Conservation (phyloP, 2,888 invertebrate genomes). For the Drosophila borealis region DNA sequence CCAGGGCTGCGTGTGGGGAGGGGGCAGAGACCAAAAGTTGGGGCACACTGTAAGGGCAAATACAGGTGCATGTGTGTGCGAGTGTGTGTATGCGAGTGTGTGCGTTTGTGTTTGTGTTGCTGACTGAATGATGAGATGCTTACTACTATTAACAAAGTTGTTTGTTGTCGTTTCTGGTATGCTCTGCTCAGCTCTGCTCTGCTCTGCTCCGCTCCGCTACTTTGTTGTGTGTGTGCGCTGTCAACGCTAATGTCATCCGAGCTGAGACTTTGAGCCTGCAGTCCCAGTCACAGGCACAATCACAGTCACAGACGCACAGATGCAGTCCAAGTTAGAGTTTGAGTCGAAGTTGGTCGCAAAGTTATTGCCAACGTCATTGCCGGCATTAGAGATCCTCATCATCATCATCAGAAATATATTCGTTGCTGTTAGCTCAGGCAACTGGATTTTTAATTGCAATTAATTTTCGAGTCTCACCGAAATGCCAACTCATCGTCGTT, state of each 20-base stretch:
- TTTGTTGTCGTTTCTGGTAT: conserved; percentile 16
- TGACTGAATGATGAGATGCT: conserved; percentile 65
- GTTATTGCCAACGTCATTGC: conserved; percentile 44
- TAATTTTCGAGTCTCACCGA: conserved; percentile 45
- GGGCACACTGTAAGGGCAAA: conserved; percentile 38
- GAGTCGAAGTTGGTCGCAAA: conserved; percentile 19
- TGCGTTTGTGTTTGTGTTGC: conserved; percentile 1
- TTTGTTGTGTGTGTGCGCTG: conserved; percentile 53
- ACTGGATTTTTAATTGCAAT: conserved; percentile 66
- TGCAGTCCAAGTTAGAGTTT: conserved; percentile 28
- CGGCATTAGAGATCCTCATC: conserved; percentile 42
- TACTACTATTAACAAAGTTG: conserved; percentile 73
- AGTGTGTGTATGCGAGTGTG: conserved; percentile 1
- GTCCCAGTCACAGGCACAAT: conserved; percentile 15
- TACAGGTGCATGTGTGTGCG: conserved; percentile 46
- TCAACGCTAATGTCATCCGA: conserved; percentile 72
- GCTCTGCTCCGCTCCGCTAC: conserved; percentile 25
- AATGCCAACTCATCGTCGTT: conserved; percentile 45
- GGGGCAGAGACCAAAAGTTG: conserved; percentile 26
- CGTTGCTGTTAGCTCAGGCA: conserved; percentile 31
- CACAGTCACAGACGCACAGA: conserved; percentile 16
- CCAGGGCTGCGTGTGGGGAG: background rate
- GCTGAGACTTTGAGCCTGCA: conserved; percentile 50
- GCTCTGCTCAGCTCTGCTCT: conserved; percentile 11
- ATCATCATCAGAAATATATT: conserved; percentile 6